A percentile compares a stretch with the other conserved stretches of the same genome.
These are phyloP conservation scores for Astur gentilis DNA, from an alignment of 2,113 vertebrate species.

Conservation along the genomic window DNA sequence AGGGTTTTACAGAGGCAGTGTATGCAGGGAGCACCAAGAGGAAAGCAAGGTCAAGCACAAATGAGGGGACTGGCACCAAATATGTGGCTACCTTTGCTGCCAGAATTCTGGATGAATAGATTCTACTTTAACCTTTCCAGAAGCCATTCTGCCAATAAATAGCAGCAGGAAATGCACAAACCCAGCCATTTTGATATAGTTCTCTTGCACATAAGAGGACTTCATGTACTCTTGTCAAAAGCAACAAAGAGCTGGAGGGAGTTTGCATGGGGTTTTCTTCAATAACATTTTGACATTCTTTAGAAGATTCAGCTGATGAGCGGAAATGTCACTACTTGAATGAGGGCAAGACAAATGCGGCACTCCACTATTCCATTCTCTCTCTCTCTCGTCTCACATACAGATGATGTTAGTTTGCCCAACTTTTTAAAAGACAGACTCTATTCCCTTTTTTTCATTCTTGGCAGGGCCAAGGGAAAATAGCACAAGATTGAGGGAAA, in stretches of 20 bases:
- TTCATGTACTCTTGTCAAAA: background rate
- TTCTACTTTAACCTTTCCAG: background rate
- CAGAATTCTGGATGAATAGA: conserved; percentile 23
- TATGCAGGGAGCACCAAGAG: background rate
- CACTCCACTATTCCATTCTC: background rate
- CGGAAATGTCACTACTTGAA: background rate
- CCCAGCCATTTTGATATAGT: background rate
- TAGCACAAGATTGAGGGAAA: background rate
- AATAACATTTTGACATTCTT: background rate
- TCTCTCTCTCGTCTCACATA: background rate
- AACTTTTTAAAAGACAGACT: background rate
- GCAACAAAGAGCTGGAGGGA: background rate
- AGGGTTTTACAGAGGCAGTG: background rate
- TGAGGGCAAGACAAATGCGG: accelerated
- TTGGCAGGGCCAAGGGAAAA: background rate
- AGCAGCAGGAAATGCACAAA: conserved; percentile 8
- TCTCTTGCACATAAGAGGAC: background rate
- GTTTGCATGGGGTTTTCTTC: background rate
- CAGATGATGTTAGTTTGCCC: too few species aligned
- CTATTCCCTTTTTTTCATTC: background rate
- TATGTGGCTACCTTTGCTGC: conserved; percentile 9
- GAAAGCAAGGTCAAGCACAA: background rate
- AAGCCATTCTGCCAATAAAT: background rate
- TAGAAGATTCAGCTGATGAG: background rate
- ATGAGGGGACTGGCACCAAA: background rate